Percentiles rank a stretch among this genome's conserved stretches.
These are phyloP conservation scores for Vulpes ferrilata DNA, from an alignment of 2,113 vertebrate species.

Conservation along the genomic window DNA sequence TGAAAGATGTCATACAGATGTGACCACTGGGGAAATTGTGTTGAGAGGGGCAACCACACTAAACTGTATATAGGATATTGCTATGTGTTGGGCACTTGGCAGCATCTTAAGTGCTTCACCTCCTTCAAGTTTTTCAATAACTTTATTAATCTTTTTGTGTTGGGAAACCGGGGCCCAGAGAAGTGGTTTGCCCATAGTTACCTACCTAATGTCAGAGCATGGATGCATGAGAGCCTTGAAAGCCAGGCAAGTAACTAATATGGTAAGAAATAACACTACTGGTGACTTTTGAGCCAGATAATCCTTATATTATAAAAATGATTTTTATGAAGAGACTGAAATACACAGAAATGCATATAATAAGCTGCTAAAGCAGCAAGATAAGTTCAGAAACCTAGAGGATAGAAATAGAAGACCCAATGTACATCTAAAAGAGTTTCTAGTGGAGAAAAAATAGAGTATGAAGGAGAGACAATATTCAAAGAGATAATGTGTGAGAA, in stretches of 20 bases:
- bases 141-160: neutral
- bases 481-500: neutral
- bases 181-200: constrained; percentile 5
- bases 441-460: neutral
- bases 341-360: neutral
- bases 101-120: neutral
- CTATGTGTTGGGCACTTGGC: neutral
- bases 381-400: neutral
- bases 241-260: neutral
- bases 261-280: neutral
- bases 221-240: neutral
- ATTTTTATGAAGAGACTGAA: constrained; percentile 47
- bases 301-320: constrained; percentile 7
- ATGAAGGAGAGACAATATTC: neutral
- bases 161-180: neutral
- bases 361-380: neutral
- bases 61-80: neutral
- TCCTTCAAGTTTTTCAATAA: constrained; percentile 8
- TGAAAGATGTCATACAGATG: neutral
- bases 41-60: neutral
- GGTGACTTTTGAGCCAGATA: neutral
- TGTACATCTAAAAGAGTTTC: neutral
- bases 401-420: neutral
- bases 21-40: neutral
- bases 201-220: neutral